phyloP scores from a whole-genome alignment of 2,888 invertebrate species.

The Eumacrocentrus americanus region DNA sequence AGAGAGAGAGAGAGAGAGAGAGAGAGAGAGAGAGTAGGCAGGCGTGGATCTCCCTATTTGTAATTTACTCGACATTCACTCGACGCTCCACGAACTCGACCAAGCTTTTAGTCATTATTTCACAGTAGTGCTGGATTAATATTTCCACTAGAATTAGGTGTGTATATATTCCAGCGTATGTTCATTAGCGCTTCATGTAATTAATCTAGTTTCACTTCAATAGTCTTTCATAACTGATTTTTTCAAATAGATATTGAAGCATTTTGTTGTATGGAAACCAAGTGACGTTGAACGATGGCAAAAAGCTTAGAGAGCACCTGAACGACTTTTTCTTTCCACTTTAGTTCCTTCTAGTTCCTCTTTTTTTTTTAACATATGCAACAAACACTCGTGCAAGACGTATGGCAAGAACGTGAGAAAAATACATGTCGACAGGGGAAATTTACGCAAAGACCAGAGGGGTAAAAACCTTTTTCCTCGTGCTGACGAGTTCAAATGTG shows the following conservation, averaged over 20 bases:
- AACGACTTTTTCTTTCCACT: conserved; percentile 1
- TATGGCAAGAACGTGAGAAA: conserved; percentile 26
- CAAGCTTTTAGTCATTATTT: background rate
- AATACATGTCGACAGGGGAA: conserved; percentile 25
- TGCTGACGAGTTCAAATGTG: conserved; percentile 5
- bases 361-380: background rate
- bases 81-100: too few relatives aligned
- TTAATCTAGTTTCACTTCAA: background rate
- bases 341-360: background rate
- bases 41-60: conserved; percentile 20
- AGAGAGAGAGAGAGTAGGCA: background rate
- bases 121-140: background rate
- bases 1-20: too few relatives aligned
- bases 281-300: background rate
- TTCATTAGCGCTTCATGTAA: background rate
- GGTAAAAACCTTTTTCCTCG: background rate
- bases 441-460: conserved; percentile 5
- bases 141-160: background rate
- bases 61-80: conserved; percentile 24
- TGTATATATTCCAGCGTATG: too few relatives aligned
- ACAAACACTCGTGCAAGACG: conserved; percentile 16
- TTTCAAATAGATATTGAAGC: background rate
- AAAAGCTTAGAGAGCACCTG: background rate
- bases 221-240: background rate
- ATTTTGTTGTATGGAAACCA: background rate